Base-by-base conservation (phyloP, 1,140 invertebrate species). In the Diorhabda carinulata region DNA sequence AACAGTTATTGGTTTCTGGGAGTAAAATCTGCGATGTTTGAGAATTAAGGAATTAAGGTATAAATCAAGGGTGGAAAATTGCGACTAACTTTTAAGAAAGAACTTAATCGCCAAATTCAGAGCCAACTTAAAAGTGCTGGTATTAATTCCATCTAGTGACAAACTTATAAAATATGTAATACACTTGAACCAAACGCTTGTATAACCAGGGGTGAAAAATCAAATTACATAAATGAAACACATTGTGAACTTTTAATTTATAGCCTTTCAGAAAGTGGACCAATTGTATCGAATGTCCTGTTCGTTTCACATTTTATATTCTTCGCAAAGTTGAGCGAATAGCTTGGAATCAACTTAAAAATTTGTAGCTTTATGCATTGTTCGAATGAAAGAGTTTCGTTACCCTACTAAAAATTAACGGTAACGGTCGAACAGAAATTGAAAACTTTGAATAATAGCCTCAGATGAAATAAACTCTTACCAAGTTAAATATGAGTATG, bases 201-300 rank as follows among this genome's bases (percentile, higher is more conserved):
- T 59, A 66, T 69, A 52, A 52, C 47, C n/a, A 52, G 47, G 65
- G 76, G 70, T 73, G 73, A 73, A 76, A 78, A 77, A 78, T 78
- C 77, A 78, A 77, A 78, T 78, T 77, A 78, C 77, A 77, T 77
- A 78, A 78, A 78, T 78, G 77, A 78, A 78, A 78, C 77, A 78
- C 76, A 78, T 77, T 77, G 76, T 74, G 75, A 78, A 78, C 70
- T 78, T 78, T 72, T 75, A 78, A 78, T 78, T 78, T 77, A 78
- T 78, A 65, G 73, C 70, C 45, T 59, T 60, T 67, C 57, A 62
- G 60, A 41, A 62, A 76, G 71, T 74, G 61, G 73, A 67, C 68
- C 69, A 74, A 71, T 72, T 71, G 68, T 47, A 62, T 64, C 71
- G 52, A 52, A 56, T 3, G 67, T 60, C 43, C 60, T 70, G n/a